A percentile compares a stretch with the other conserved stretches of the same genome.
Evolutionary conservation across 2,888 invertebrate species (phyloP).

Genomic region (Argyresthia goedartella): DNA sequence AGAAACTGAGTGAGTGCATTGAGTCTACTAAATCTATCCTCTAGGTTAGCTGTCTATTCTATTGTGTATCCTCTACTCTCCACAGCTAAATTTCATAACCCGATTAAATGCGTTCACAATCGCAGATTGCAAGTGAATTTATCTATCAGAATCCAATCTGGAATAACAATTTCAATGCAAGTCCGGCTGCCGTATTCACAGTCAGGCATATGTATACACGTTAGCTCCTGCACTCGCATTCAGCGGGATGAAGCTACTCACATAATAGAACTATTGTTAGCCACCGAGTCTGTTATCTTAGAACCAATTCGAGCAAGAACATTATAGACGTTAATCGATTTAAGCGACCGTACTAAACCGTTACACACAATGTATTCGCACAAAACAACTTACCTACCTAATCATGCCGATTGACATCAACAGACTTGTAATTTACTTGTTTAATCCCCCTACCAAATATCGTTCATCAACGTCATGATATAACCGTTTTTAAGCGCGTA

Average conservation of each 20-base stretch:
- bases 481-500: constrained; percentile 3
- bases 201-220: constrained; percentile 18
- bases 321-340: constrained; percentile 34
- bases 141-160: constrained; percentile 35
- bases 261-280: constrained; percentile 50
- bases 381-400: not conserved
- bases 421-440: not conserved
- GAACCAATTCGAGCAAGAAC: constrained; percentile 30
- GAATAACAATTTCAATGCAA: constrained; percentile 45
- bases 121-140: not conserved
- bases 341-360: constrained; percentile 6
- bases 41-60: too few species aligned
- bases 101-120: too few species aligned
- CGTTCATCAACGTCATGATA: constrained; percentile 4
- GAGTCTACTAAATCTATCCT: too few species aligned
- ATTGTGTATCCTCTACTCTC: too few species aligned
- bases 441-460: not conserved
- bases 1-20: too few species aligned
- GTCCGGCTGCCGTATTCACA: constrained; percentile 31
- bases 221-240: constrained; percentile 18
- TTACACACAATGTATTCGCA: not conserved
- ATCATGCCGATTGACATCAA: not conserved
- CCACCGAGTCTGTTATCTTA: constrained; percentile 40
- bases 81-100: too few species aligned
- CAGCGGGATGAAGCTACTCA: constrained; percentile 37